phyloP scores from a whole-genome alignment of 2,797 vertebrate species.

The Fistularia commersonii region DNA sequence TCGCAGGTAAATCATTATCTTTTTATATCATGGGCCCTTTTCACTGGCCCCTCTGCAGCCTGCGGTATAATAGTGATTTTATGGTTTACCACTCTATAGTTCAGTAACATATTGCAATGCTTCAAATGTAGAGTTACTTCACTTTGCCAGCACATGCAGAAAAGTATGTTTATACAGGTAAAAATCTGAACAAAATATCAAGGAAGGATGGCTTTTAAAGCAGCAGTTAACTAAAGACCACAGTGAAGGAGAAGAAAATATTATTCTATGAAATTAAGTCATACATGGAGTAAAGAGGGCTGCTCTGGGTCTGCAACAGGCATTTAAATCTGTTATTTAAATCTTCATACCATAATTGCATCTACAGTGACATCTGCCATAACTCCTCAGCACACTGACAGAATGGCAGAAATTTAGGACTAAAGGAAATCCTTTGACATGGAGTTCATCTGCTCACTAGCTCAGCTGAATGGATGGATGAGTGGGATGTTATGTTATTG shows the following conservation, averaged over 20 bases:
- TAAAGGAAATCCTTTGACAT: conserved; percentile 57
- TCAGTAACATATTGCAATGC: background rate
- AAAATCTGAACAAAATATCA: conserved; percentile 11
- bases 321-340: conserved; percentile 42
- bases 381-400: conserved; percentile 41
- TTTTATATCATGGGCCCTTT: conserved; percentile 10
- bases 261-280: conserved; percentile 41
- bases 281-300: conserved; percentile 9
- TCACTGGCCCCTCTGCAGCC: conserved; percentile 18
- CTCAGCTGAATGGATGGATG: conserved; percentile 34
- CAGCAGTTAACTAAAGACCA: conserved; percentile 4
- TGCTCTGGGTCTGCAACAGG: conserved; percentile 35
- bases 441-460: conserved; percentile 45
- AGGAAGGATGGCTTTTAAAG: conserved; percentile 5
- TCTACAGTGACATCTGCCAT: conserved; percentile 33
- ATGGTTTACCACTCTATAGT: conserved; percentile 11
- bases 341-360: conserved; percentile 40
- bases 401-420: conserved; percentile 42
- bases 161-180: conserved; percentile 14
- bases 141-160: conserved; percentile 17
- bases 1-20: conserved; percentile 3
- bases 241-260: conserved; percentile 23
- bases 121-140: conserved; percentile 12
- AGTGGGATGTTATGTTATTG: conserved; percentile 27
- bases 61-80: conserved; percentile 21